These are phyloP conservation scores for Blennius ocellaris DNA, from an alignment of 2,113 vertebrate genomes.

Conservation along the genomic window DNA sequence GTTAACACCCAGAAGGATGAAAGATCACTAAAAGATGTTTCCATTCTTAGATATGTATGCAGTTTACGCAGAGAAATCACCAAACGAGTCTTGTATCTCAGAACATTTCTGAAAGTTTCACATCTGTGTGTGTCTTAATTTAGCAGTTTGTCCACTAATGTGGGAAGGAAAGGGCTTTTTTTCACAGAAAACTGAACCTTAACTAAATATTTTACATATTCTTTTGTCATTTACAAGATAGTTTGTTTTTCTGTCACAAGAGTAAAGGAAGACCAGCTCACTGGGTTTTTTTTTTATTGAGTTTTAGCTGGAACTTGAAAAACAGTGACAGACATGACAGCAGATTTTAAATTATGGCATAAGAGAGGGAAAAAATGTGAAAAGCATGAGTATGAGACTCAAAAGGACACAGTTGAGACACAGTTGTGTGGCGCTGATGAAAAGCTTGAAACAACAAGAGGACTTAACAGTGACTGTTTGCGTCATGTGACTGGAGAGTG, in stretches of 20 bases:
- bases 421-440: neutral
- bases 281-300: neutral
- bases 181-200: neutral
- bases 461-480: conserved; percentile 1
- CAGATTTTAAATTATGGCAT: neutral
- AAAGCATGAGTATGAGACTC: neutral
- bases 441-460: neutral
- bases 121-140: no score
- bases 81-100: no score
- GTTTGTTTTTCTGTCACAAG: neutral
- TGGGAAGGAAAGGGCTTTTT: no score
- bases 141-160: no score
- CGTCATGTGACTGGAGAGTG: conserved; percentile 35
- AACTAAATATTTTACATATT: neutral
- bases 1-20: neutral
- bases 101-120: no score
- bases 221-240: neutral
- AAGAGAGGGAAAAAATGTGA: no score
- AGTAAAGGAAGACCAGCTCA: neutral
- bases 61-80: neutral
- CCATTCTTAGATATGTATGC: neutral
- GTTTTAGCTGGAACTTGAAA: neutral
- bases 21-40: neutral
- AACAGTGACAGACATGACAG: neutral
- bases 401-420: neutral